Conservation (phyloP, 2,888 invertebrate genomes). For the Alviniconcha strummeri region DNA sequence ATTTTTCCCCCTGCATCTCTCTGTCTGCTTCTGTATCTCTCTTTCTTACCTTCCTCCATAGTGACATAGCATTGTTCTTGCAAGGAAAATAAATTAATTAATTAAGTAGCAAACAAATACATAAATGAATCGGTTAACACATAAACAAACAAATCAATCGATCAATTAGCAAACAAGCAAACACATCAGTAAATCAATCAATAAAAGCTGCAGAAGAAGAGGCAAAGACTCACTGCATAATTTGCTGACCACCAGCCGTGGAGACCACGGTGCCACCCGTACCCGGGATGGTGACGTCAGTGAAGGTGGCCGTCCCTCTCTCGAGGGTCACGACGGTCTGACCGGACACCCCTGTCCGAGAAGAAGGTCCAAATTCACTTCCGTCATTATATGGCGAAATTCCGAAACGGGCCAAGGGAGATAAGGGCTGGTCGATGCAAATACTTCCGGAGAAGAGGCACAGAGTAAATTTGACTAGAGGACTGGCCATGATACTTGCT, state of each 20-base stretch:
- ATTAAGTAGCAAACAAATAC: not conserved
- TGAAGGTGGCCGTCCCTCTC: slow-evolving; percentile 25
- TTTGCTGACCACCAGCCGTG: not conserved
- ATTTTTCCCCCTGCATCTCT: not conserved
- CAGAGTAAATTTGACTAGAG: not conserved
- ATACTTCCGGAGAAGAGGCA: slow-evolving; percentile 15
- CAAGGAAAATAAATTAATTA: not conserved
- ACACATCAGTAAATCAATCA: too few relatives aligned
- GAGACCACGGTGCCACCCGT: not conserved
- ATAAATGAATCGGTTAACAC: too few relatives aligned
- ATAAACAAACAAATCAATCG: too few relatives aligned
- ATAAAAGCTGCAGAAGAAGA: not conserved
- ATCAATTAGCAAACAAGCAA: too few relatives aligned
- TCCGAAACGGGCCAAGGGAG: not conserved
- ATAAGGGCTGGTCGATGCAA: slow-evolving; percentile 12
- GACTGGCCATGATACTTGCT: not conserved
- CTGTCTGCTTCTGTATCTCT: not conserved
- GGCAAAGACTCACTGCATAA: slow-evolving; percentile 3
- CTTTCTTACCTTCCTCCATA: not conserved
- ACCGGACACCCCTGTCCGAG: slow-evolving; percentile 6
- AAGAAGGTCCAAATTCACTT: not conserved
- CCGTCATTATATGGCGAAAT: not conserved
- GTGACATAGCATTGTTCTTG: not conserved
- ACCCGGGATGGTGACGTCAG: slow-evolving; percentile 22
- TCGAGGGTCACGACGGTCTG: slow-evolving; percentile 19